These are phyloP conservation scores for Mythimna impura DNA, from an alignment of 2,888 invertebrate genomes.

Conservation along the genomic window DNA sequence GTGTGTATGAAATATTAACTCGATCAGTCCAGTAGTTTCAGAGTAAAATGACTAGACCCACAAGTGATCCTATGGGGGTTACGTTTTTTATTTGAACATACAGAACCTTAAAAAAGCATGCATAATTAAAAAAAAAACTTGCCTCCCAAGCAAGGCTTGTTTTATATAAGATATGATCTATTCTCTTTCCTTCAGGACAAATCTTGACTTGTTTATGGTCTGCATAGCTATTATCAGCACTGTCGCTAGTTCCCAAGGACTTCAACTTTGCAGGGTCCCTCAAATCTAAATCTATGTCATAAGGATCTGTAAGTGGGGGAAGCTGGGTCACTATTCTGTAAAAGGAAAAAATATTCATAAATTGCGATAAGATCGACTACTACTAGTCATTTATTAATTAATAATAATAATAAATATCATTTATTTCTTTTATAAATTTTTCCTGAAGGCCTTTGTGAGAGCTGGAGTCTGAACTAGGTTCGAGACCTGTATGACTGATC, in stretches of 20 bases:
- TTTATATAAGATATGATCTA: constrained; percentile 97
- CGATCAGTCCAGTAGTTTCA: no score
- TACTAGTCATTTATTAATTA: background rate
- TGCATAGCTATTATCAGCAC: constrained; percentile 95
- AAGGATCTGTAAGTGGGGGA: constrained; percentile 82
- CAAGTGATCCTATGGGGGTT: background rate
- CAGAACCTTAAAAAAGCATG: background rate
- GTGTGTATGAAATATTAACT: no score
- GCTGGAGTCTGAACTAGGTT: no score
- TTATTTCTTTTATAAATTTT: no score
- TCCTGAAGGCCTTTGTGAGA: no score
- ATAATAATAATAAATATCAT: no score
- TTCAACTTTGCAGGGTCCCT: constrained; percentile 68
- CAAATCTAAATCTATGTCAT: constrained; percentile 68
- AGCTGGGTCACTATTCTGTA: constrained; percentile 86
- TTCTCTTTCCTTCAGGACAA: constrained; percentile 94
- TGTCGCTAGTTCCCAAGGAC: constrained; percentile 92
- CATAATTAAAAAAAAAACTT: constrained; percentile 25
- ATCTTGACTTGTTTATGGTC: constrained; percentile 85
- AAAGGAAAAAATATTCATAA: constrained; percentile 11
- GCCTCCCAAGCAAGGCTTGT: constrained; percentile 78
- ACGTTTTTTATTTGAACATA: background rate
- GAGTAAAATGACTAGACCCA: background rate
- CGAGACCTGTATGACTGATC: no score
- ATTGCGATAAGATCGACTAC: background rate